Evolutionary conservation across 1,140 invertebrate genomes (phyloP).

Genomic region (Dendrolimus punctatus): DNA sequence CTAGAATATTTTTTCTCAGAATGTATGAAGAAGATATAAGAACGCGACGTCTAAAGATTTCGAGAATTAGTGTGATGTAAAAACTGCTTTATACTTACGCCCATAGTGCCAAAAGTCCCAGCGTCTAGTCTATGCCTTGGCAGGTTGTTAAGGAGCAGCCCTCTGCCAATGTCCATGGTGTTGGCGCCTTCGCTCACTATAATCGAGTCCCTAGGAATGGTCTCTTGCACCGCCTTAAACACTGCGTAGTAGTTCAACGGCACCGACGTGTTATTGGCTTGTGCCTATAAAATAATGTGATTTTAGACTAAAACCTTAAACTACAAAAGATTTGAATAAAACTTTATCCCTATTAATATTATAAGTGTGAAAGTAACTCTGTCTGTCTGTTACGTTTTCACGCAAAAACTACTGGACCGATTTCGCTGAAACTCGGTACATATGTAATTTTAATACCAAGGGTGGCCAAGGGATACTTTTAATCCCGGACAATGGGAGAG

Average conservation of each 20-base stretch:
- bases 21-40: background rate
- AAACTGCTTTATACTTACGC: slow-evolving; percentile 67
- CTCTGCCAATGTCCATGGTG: slow-evolving; percentile 97
- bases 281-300: slow-evolving; percentile 26
- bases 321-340: background rate
- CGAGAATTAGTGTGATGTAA: background rate
- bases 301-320: background rate
- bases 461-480: too few species aligned
- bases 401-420: too few species aligned
- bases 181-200: slow-evolving; percentile 99
- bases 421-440: too few species aligned
- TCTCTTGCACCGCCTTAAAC: slow-evolving; percentile 84
- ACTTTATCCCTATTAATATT: background rate
- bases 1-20: too few species aligned
- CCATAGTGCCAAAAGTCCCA: slow-evolving; percentile 98
- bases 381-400: too few species aligned
- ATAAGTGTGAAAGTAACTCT: too few species aligned
- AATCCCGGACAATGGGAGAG: too few species aligned
- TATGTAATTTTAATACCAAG: too few species aligned
- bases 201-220: slow-evolving; percentile 86
- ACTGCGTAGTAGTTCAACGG: slow-evolving; percentile 96
- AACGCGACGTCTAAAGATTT: too few species aligned
- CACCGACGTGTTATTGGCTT: slow-evolving; percentile 40
- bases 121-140: slow-evolving; percentile 91
- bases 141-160: slow-evolving; percentile 86